These are phyloP conservation scores for Drosophila percnosoma DNA, from an alignment of 2,888 invertebrate genomes.

Conservation along the genomic window DNA sequence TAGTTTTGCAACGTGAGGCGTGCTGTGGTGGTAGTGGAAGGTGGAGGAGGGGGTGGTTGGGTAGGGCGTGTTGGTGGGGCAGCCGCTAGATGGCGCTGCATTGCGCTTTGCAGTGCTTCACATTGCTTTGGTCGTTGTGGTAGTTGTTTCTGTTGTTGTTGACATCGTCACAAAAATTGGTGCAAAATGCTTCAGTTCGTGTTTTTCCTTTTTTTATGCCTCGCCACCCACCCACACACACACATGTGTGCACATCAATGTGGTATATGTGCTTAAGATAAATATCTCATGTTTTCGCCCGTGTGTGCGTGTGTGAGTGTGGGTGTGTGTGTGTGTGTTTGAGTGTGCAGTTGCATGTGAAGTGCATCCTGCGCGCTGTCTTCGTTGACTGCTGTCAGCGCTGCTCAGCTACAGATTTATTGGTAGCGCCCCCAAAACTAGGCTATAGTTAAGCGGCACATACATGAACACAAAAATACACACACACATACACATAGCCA, in stretches of 20 bases:
- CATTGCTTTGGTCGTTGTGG: slow-evolving; percentile 35
- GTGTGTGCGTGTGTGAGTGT: slow-evolving; percentile 21
- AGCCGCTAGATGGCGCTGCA: slow-evolving; percentile 51
- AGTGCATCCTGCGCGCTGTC: slow-evolving; percentile 22
- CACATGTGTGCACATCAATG: slow-evolving; percentile 32
- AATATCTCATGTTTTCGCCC: slow-evolving; percentile 34
- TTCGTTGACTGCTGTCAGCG: slow-evolving; percentile 19
- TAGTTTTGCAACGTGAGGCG: slow-evolving; percentile 58
- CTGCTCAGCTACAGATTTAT: slow-evolving; percentile 54
- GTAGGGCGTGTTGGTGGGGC: background rate
- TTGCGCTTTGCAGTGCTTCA: slow-evolving; percentile 20
- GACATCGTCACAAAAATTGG: slow-evolving; percentile 80
- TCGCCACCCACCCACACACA: slow-evolving; percentile 8
- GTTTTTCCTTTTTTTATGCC: slow-evolving; percentile 10
- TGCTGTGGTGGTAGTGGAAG: background rate
- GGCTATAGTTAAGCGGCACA: slow-evolving; percentile 48
- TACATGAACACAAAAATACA: slow-evolving; percentile 5
- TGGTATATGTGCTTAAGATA: slow-evolving; percentile 50
- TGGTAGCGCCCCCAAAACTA: slow-evolving; percentile 53
- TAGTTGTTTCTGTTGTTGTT: slow-evolving; percentile 55
- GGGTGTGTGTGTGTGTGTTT: slow-evolving; percentile 3
- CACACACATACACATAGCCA: slow-evolving; percentile 6
- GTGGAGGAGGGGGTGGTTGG: background rate
- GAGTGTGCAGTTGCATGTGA: slow-evolving; percentile 11
- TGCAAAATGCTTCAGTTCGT: slow-evolving; percentile 71